Base-by-base conservation (phyloP, 2,113 vertebrate species). In the Barbus barbus region DNA sequence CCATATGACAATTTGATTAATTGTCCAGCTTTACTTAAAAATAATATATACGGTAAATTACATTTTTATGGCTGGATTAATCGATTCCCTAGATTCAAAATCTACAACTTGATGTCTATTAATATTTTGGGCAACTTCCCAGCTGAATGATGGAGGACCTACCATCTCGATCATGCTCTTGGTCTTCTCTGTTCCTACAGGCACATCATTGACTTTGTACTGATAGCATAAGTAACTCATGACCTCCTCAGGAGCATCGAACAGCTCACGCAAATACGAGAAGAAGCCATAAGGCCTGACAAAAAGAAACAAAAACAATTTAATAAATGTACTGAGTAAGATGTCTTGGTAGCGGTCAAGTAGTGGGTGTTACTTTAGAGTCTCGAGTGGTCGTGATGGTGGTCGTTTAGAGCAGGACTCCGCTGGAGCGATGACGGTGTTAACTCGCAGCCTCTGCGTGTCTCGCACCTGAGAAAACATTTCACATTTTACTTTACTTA, bases 171-270 rank as follows among this genome's bases (percentile, higher is more conserved):
- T 98, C 95, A 96, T 95, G 88, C 91, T 91, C 95, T 96, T 97
- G 56, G 98, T 99, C 84, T 93, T 93, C 41, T 97, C 92, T 22
- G 94, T 97, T 90, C 98, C 98, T 53, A 99, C 95, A 41, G 98
- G 97, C 65, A 99, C 95, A 3, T 99, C 95, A 69, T 99, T 96
- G 89, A 99, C 93, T 48, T 14, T 93, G 93, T 98, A 96, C 41
- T 98, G 96, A 24, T 76, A 78, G 85, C 97, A 98, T 79, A 99
- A 95, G 82, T 97, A 99, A 93, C 94, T 99, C 97, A 99, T 98
- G 48, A 99, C 97, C 28, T 95, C 96, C 5, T 90, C 92, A 14
- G 98, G 98, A 81, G 97, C 98, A 86, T 99, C 97, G 90, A 99
- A 98, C 85, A 98, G 94, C 87, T 99, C 98, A 78, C 97, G 92